phyloP scores from a whole-genome alignment of 2,113 vertebrate species.

The Protobothrops flavoviridis region DNA sequence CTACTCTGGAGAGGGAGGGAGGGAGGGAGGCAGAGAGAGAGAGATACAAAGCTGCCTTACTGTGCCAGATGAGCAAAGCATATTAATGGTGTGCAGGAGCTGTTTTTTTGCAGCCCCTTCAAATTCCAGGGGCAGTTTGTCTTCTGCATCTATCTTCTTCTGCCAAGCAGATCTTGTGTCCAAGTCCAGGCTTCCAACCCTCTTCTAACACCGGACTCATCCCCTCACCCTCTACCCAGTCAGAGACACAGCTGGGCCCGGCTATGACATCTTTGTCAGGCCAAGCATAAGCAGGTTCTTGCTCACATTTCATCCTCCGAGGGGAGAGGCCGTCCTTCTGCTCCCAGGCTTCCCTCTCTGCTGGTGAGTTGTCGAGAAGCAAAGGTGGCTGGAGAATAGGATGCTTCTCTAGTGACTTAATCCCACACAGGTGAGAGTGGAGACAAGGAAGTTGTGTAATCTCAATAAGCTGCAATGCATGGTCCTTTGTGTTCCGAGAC shows the following conservation, averaged over 20 bases:
- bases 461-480: neutral
- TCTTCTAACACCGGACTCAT: slow-evolving; percentile 48
- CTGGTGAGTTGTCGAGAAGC: neutral
- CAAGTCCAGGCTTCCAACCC: slow-evolving; percentile 47
- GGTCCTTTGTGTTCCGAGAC: neutral
- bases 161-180: slow-evolving; percentile 29
- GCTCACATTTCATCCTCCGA: neutral
- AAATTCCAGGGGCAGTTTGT: neutral
- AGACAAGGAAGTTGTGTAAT: neutral
- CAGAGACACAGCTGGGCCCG: slow-evolving; percentile 49
- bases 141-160: neutral
- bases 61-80: neutral
- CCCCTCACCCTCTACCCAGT: slow-evolving; percentile 40
- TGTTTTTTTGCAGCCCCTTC: neutral
- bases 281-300: neutral
- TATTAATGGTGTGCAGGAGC: neutral
- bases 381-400: neutral
- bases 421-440: neutral
- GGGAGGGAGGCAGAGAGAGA: no score
- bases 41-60: neutral
- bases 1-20: neutral
- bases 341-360: neutral
- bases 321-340: neutral
- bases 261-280: slow-evolving; percentile 43
- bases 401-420: neutral